Base-by-base conservation (phyloP, 2,888 invertebrate genomes). In the Aphidius colemani region DNA sequence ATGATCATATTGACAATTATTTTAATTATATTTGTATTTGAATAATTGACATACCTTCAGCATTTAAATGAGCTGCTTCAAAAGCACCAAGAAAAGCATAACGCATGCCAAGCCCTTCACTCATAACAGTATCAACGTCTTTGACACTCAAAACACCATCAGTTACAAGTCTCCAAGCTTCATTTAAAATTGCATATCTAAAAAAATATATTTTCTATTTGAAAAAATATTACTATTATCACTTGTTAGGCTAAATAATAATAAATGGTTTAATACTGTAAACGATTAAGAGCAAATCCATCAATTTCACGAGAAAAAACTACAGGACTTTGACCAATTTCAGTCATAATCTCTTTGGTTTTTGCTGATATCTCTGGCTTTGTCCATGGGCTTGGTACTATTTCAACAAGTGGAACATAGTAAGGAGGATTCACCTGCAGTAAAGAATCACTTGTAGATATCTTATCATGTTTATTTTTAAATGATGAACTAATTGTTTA, bases 301-400 rank as follows among this genome's bases (percentile, higher is more conserved):
- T 92, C 90, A 61, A 96, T 89, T 86, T 98, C 97, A 70, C 89
- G 89, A 1, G 89, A 88, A 7, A 98, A 84, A 0, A 91, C 89
- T 0, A 98, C 94, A 0, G 98, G 98, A 61, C 90, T 90, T 82
- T 97, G 97, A 0, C 96, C 96, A 63, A 98, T 92, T 83, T 94
- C 92, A 61, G 88, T 84, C 94, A 97, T 93, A 43, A 92, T 84
- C 51, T 85, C 88, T 61, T 91, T 88, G 0, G 95, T 92, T 78
- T 88, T 90, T 53, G 85, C 84, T 0, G 91, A 87, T 8, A 94
- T 89, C 67, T 90, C 90, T 0, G 89, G 86, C 59, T 90, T 88
- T 0, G 98, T 98, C 95, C 95, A 96, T 6, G 95, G 94, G 0
- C 96, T 94, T 0, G 97, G 97, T 0, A 97, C 94, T 10, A 98